Base-by-base conservation (phyloP, 2,113 vertebrate species). In the Ciconia boyciana region DNA sequence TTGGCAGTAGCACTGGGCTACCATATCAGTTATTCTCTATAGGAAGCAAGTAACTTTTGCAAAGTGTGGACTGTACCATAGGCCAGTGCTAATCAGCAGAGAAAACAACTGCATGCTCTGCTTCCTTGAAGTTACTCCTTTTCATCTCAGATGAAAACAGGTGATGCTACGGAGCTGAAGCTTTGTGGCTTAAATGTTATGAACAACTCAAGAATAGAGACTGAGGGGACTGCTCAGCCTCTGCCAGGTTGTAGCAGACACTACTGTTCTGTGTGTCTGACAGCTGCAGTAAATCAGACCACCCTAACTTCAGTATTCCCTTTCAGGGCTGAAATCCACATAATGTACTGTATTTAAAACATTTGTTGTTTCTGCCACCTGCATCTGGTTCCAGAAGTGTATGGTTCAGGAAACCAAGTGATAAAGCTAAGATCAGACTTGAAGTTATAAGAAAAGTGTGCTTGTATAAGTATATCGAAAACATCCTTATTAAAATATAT, bases 11-110 rank as follows among this genome's bases (percentile, higher is more conserved):
- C 1, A 1, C 29, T 54, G 68, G 26, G 34, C 32, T 84, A 22
- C 16, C 7, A 0, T 10, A 8, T 22, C 25, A 51, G 11, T 62
- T 44, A 10, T 41, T 12, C 11, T 76, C 3, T 65, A 0, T 10
- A 76, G 84, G 25, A 82, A 87, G 24, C 26, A 66, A 48, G 13
- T 39, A 31, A 46, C 52, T 83, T 49, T 41, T 80, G 31, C 10
- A 7, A 44, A 49, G 5, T 19, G 34, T 57, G 77, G 20, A 3
- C 32, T 55, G 51, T 54, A 12, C 46, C 48, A 44, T 4, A 26
- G 55, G 24, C 24, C n/a, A 66, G 25, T 52, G 25, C 13, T 81
- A 49, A 66, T 34, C n/a, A 75, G 20, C 34, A 51, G 21, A 49
- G 64, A 36, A 83, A 88, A 39, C 32, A 68, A 9, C 10, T 2